Conservation (phyloP, 2,113 vertebrate species). For the Tychaedon coryphoeus region DNA sequence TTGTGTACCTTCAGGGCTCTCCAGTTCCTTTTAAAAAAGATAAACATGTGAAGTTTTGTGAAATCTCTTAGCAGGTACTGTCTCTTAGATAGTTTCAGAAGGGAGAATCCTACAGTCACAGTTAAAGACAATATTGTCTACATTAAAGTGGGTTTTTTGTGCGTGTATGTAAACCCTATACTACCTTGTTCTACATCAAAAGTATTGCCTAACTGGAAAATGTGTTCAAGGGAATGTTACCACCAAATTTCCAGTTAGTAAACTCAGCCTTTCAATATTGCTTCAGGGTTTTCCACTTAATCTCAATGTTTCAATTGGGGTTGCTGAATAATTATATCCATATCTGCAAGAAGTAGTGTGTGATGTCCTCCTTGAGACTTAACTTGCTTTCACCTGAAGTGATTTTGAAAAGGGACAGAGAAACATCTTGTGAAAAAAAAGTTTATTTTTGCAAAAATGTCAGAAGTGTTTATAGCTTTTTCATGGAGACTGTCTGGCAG, state of each 20-base stretch:
- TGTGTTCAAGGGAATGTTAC: neutral
- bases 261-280: neutral
- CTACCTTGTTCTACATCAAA: neutral
- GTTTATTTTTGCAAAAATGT: neutral
- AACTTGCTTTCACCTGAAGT: neutral
- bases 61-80: neutral
- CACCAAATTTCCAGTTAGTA: neutral
- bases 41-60: neutral
- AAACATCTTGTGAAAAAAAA: fast-evolving
- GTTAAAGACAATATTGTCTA: neutral
- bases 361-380: neutral
- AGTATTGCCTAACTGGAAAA: neutral
- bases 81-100: neutral
- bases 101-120: neutral
- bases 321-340: neutral
- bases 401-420: neutral
- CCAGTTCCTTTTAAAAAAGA: neutral
- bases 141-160: neutral
- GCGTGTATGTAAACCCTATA: neutral
- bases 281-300: neutral
- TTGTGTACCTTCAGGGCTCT: neutral
- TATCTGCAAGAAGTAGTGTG: neutral
- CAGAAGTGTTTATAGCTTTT: neutral
- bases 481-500: neutral
- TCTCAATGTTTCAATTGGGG: neutral